Conservation (phyloP, 2,888 invertebrate species). For the Glaucopsyche alexis region DNA sequence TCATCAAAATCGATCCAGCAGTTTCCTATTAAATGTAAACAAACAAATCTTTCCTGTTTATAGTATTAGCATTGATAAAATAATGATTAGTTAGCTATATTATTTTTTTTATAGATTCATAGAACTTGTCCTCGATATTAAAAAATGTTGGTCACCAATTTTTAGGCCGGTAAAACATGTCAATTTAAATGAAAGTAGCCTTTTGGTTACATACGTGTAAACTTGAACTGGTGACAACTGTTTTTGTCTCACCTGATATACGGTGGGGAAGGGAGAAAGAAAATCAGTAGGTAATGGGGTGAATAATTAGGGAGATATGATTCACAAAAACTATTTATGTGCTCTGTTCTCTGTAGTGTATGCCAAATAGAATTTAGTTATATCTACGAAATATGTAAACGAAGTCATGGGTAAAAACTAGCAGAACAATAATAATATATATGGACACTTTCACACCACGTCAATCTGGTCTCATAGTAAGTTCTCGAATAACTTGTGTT, state of each 20-base stretch:
- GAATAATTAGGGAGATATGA: slow-evolving; percentile 9
- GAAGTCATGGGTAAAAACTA: neutral
- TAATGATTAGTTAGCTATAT: too few relatives aligned
- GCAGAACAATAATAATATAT: too few relatives aligned
- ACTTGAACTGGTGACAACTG: slow-evolving; percentile 9
- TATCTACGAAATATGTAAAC: neutral
- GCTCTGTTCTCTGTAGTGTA: neutral
- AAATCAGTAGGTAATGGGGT: neutral
- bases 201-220: slow-evolving; percentile 10
- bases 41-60: too few relatives aligned
- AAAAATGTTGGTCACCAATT: slow-evolving; percentile 17
- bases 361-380: neutral
- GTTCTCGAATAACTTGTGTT: too few relatives aligned
- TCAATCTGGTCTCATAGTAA: too few relatives aligned
- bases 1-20: too few relatives aligned
- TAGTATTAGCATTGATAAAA: too few relatives aligned
- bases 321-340: neutral
- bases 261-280: neutral
- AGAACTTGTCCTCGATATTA: neutral
- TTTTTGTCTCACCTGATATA: neutral
- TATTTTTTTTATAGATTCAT: neutral
- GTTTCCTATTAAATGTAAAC: too few relatives aligned
- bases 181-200: slow-evolving; percentile 20
- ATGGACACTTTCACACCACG: too few relatives aligned
- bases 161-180: slow-evolving; percentile 15